phyloP scores from a whole-genome alignment of 2,113 vertebrate genomes.

The Cairina moschata region DNA sequence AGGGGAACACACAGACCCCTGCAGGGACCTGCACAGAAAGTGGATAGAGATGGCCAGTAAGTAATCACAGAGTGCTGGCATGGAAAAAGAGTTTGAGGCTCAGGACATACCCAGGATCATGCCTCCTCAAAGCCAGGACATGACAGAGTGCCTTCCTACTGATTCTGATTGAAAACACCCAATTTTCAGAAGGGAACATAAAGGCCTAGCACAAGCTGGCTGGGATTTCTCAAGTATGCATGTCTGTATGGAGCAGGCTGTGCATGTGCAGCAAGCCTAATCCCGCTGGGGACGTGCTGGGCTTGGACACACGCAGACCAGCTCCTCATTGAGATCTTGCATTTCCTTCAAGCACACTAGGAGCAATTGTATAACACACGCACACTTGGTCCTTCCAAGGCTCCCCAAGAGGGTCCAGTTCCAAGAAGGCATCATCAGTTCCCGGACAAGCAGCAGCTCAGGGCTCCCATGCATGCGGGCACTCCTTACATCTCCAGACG shows the following conservation, averaged over 20 bases:
- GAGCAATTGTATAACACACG: background rate
- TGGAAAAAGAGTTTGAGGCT: background rate
- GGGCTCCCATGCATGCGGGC: slow-evolving; percentile 28
- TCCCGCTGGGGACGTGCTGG: background rate
- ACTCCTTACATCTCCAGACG: slow-evolving; percentile 38
- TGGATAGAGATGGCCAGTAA: background rate
- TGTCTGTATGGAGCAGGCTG: background rate
- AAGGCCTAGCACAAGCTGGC: background rate
- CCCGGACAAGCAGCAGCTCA: background rate
- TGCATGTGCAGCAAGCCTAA: background rate
- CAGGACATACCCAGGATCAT: background rate
- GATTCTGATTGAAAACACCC: background rate
- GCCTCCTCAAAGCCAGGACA: background rate
- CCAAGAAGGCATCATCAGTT: background rate
- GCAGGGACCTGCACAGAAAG: background rate
- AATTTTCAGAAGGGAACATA: background rate
- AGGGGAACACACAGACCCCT: background rate
- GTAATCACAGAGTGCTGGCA: background rate
- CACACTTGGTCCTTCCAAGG: background rate
- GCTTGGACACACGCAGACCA: background rate
- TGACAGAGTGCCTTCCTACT: background rate
- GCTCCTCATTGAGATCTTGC: background rate
- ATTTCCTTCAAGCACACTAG: background rate
- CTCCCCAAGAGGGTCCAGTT: background rate
- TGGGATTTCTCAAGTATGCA: background rate